Percentiles rank a stretch among this genome's conserved stretches.
Conservation (phyloP, 2,113 vertebrate genomes). For the Steatornis caripensis region DNA sequence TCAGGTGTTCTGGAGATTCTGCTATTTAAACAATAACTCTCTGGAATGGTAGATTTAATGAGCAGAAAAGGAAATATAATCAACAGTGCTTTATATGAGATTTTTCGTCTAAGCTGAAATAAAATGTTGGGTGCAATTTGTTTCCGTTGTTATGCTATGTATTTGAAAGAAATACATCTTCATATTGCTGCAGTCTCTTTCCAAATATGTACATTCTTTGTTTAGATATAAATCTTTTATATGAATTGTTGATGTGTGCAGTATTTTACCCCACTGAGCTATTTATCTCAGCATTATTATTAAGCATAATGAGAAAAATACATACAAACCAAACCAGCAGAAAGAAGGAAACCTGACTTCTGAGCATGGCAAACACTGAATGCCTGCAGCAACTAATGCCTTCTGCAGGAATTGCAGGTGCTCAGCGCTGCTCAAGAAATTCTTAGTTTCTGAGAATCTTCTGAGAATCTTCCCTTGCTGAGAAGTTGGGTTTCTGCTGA, state of each 20-base stretch:
- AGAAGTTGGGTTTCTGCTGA: neutral
- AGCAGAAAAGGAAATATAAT: constrained; percentile 23
- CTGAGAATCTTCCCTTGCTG: too few relatives aligned
- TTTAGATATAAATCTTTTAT: constrained; percentile 4
- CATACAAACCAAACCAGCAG: neutral
- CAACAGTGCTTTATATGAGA: neutral
- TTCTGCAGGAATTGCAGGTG: neutral
- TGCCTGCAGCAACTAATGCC: neutral
- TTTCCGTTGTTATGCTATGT: neutral
- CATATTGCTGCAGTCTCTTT: constrained; percentile 12
- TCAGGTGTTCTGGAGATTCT: neutral
- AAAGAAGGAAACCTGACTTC: neutral
- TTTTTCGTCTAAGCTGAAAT: constrained; percentile 18
- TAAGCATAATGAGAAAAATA: constrained; percentile 3
- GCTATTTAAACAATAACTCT: constrained; percentile 11
- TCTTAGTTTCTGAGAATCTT: neutral
- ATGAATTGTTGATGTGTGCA: constrained; percentile 8
- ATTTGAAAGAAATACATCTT: constrained; percentile 34
- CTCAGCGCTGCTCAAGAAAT: neutral
- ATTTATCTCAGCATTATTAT: constrained; percentile 23
- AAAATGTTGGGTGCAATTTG: constrained; percentile 23
- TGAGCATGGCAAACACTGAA: neutral
- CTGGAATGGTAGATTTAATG: neutral
- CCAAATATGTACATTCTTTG: neutral
- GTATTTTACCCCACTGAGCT: neutral